Evolutionary conservation across 2,797 vertebrate genomes (phyloP).

Genomic region (Acrocephalus scirpaceus): DNA sequence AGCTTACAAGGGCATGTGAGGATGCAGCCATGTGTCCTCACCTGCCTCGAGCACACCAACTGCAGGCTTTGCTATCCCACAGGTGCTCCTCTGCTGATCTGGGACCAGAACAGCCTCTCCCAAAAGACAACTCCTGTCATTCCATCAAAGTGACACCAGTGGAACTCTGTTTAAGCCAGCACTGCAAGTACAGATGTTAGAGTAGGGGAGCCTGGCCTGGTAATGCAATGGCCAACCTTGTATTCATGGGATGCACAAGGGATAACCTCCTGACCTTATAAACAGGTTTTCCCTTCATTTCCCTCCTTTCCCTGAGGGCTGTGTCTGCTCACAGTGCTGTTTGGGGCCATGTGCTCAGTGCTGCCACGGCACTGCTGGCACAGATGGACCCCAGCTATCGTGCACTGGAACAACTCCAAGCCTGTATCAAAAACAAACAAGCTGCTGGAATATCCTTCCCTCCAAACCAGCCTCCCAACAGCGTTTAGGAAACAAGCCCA

Average conservation of each 20-base stretch:
- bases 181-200: accelerated
- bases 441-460: background rate
- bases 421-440: background rate
- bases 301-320: background rate
- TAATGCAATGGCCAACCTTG: background rate
- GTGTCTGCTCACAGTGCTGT: background rate
- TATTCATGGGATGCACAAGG: background rate
- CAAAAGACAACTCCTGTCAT: background rate
- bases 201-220: background rate
- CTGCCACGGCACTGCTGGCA: background rate
- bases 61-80: accelerated
- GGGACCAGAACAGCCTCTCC: background rate
- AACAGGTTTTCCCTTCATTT: background rate
- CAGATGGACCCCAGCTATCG: background rate
- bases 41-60: accelerated
- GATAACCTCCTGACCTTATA: background rate
- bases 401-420: slow-evolving; percentile 14
- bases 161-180: background rate
- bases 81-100: background rate
- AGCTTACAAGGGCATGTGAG: background rate
- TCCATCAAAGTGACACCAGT: background rate
- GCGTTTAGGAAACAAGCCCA: background rate
- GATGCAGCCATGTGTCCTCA: background rate
- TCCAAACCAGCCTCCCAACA: background rate
- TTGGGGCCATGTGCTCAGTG: accelerated